Conservation (phyloP, 2,797 vertebrate species). For the Chelon auratus region DNA sequence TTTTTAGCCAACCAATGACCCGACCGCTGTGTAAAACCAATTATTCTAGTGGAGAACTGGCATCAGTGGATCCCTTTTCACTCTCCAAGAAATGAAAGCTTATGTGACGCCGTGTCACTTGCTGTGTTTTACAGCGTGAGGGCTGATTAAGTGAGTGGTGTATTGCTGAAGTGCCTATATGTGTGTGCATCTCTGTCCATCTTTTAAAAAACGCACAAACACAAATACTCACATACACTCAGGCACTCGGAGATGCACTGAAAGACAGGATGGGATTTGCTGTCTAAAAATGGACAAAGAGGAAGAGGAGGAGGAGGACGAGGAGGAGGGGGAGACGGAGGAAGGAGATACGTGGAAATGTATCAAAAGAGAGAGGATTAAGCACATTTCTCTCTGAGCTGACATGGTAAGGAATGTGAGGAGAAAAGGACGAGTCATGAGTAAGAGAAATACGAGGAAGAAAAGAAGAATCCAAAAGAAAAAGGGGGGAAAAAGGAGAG, state of each 20-base stretch:
- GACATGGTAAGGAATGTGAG: constrained; percentile 34
- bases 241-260: constrained; percentile 50
- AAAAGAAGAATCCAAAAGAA: constrained; percentile 6
- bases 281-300: constrained; percentile 77
- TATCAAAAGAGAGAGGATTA: constrained; percentile 5
- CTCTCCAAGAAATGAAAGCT: constrained; percentile 25
- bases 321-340: constrained; percentile 37
- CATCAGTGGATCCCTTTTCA: constrained; percentile 17
- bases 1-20: constrained; percentile 9
- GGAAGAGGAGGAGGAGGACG: constrained; percentile 18
- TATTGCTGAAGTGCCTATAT: neutral
- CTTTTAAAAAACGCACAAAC: constrained; percentile 37
- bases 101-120: constrained; percentile 2
- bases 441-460: neutral
- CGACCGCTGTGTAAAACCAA: constrained; percentile 18
- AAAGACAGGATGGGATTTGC: constrained; percentile 70
- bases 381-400: constrained; percentile 38
- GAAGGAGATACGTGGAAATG: constrained; percentile 61
- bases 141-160: constrained; percentile 26
- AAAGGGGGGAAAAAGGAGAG: neutral
- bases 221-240: constrained; percentile 24
- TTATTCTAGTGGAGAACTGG: constrained; percentile 29
- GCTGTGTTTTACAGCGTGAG: constrained; percentile 24
- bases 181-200: constrained; percentile 24
- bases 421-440: constrained; percentile 23